These are phyloP conservation scores for Oikopleura dioica DNA, from an alignment of 23 tunicate genomes.

Conservation along the genomic window DNA sequence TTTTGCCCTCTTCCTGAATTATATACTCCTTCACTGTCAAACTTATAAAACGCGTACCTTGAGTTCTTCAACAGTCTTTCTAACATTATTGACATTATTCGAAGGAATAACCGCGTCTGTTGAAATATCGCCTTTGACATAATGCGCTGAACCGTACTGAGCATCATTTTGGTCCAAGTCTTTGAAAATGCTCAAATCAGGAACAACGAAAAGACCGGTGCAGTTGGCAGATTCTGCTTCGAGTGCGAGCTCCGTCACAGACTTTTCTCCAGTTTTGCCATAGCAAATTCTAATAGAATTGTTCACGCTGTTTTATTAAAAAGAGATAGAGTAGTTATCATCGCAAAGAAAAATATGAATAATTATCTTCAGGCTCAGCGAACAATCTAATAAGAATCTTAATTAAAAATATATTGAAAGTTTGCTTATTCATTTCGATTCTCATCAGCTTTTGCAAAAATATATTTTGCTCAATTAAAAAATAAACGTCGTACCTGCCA, in stretches of 20 bases:
- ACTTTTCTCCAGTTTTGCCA: neutral
- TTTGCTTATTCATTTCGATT: no score
- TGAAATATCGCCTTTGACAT: neutral
- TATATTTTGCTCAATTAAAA: no score
- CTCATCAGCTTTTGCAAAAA: no score
- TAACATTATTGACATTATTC: neutral
- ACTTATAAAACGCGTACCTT: neutral
- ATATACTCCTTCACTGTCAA: neutral
- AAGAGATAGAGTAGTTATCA: no score
- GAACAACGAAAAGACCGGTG: neutral
- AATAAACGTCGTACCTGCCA: no score
- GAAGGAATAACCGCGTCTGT: neutral
- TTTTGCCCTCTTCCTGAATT: no score
- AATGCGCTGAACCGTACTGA: neutral
- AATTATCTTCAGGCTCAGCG: no score
- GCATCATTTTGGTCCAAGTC: neutral
- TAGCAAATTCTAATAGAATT: no score
- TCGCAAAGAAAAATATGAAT: no score
- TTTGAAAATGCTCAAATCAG: neutral
- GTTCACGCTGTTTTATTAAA: no score
- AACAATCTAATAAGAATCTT: no score
- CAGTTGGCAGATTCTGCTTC: neutral
- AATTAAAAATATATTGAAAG: no score
- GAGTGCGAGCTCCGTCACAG: neutral
- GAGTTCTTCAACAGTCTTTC: neutral